phyloP scores from a whole-genome alignment of 2,113 vertebrate species.

The Pogona vitticeps region DNA sequence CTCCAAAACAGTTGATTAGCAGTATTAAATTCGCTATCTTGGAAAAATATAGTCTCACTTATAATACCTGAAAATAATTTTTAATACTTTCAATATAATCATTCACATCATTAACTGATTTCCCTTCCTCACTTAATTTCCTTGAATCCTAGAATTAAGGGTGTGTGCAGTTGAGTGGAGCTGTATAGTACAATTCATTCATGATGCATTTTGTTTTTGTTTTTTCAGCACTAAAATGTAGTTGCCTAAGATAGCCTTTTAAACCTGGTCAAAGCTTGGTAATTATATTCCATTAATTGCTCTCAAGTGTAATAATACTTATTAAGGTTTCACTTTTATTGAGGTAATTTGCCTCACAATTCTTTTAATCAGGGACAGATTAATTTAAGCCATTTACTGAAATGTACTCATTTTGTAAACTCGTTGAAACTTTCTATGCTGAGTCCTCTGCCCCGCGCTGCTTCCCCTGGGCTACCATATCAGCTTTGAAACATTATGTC shows the following conservation, averaged over 20 bases:
- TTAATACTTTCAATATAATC: not conserved
- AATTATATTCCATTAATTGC: constrained; percentile 27
- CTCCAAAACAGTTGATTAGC: constrained; percentile 9
- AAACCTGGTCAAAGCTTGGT: constrained; percentile 6
- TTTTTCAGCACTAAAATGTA: constrained; percentile 21
- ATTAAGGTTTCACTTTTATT: constrained; percentile 46
- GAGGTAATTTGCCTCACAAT: constrained; percentile 15
- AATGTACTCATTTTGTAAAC: not conserved
- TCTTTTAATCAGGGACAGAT: constrained; percentile 34
- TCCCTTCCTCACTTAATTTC: not conserved
- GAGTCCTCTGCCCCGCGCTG: not conserved
- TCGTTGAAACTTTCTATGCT: not conserved
- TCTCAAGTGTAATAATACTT: constrained; percentile 37
- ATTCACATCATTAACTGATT: not conserved
- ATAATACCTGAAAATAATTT: constrained; percentile 20
- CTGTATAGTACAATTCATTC: constrained; percentile 6
- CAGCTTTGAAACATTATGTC: not conserved
- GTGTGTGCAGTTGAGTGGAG: not conserved
- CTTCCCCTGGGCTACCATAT: not conserved
- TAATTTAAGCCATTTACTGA: constrained; percentile 1
- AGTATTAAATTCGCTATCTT: constrained; percentile 8
- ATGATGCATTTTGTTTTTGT: constrained; percentile 14
- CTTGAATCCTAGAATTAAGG: not conserved
- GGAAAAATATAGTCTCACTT: not conserved
- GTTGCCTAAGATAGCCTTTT: constrained; percentile 27